Base-by-base conservation (phyloP, 2,888 invertebrate genomes). In the Spatulosminthurus flaviceps region DNA sequence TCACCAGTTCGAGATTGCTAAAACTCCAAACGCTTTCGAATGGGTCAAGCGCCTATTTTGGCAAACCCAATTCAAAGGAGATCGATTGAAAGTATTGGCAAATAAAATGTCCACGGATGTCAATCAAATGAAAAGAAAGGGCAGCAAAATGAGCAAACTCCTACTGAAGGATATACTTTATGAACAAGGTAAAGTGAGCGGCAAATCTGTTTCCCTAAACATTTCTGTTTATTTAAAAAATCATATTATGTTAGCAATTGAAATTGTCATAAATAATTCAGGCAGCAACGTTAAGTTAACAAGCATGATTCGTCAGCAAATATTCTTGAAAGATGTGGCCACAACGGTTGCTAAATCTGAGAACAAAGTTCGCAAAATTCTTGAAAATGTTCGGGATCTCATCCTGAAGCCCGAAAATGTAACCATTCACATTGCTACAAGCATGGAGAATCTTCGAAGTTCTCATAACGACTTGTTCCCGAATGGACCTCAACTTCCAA, bases 51-150 rank as follows among this genome's bases (percentile, higher is more conserved):
- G 95, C 85, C 89, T 96, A 34, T 86, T 96, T 41, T 93, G 92
- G 86, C 88, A 91, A 9, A 91, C 93, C 0, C 90, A 92, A 83
- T 91, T 95, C 84, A 92, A 92, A 0, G 90, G 90, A 19, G 94
- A 95, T 74, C 89, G 95, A 82, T 87, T 95, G 69, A 91, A 92
- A 85, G 92, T 95, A 29, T 92, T 94, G 83, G 93, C 94, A 0
- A 92, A 92, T 81, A 94, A 95, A 87, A 90, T 96, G 88, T 90
- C 93, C 71, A 95, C 94, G 84, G 93, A 94, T 82, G 93, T 95
- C 0, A 90, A 94, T 0, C 92, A 93, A 87, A 90, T 91, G 77
- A 93, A 93, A 87, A 89, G 93, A 51, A 90, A 91, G 80, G 96
- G 95, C 1, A 89, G 91, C 86, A 90, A 90, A 82, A 91, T 96